phyloP scores from a whole-genome alignment of 64 coral and sea anemone species.

The Hydrozoanthus tunicans region DNA sequence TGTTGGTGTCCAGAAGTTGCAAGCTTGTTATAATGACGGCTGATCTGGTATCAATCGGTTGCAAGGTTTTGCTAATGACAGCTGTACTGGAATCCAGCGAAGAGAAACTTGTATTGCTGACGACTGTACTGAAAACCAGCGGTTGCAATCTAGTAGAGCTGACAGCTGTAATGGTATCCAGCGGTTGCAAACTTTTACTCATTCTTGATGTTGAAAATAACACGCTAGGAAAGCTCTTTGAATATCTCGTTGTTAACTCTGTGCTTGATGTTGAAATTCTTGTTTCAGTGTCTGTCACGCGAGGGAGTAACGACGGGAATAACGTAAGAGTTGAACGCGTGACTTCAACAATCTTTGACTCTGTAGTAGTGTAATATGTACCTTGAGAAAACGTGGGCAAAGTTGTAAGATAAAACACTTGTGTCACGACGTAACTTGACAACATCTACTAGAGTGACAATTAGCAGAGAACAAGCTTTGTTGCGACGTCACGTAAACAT shows the following conservation, averaged over 20 bases:
- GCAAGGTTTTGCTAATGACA: too few relatives aligned
- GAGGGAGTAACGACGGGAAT: background rate
- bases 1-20: too few relatives aligned
- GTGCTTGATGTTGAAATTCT: background rate
- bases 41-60: too few relatives aligned
- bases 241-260: background rate
- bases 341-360: background rate
- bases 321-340: background rate
- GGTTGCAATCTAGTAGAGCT: background rate
- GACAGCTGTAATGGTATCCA: background rate
- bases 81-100: too few relatives aligned
- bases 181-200: background rate
- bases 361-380: background rate
- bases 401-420: slow-evolving; percentile 9
- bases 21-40: too few relatives aligned
- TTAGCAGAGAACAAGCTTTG: background rate
- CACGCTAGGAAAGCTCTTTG: background rate
- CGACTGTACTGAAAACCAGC: background rate
- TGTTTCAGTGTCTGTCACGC: background rate
- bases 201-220: background rate
- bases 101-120: too few relatives aligned
- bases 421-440: background rate
- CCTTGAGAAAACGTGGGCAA: slow-evolving; percentile 9
- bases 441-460: background rate
- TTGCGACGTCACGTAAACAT: too few relatives aligned